These are phyloP conservation scores for Squalus acanthias DNA, from an alignment of 2,797 vertebrate species.

Conservation along the genomic window DNA sequence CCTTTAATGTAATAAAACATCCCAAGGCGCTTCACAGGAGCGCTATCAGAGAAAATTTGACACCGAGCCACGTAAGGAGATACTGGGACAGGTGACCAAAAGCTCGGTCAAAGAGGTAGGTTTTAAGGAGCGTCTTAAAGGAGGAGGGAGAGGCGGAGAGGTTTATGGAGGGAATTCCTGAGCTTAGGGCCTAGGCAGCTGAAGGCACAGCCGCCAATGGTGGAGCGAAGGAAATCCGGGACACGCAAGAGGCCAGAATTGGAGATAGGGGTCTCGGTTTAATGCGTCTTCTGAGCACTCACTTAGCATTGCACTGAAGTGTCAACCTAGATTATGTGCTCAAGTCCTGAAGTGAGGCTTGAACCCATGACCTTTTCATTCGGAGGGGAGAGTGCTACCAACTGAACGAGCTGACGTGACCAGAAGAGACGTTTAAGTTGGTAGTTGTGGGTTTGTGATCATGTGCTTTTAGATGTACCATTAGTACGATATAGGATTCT, in stretches of 20 bases:
- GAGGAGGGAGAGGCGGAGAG: not conserved
- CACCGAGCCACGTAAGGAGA: not conserved
- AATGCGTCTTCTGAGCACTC: not conserved
- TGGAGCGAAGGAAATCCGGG: not conserved
- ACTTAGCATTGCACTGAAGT: not conserved
- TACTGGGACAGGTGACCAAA: not conserved
- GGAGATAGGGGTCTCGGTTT: not conserved
- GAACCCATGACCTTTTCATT: too few relatives aligned
- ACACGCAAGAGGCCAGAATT: not conserved
- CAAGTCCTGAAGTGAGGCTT: not conserved
- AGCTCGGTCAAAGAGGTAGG: not conserved
- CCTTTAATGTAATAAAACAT: not conserved
- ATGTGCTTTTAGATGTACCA: not conserved
- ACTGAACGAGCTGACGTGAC: not conserved
- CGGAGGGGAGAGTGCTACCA: too few relatives aligned
- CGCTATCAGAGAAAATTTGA: not conserved
- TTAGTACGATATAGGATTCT: not conserved
- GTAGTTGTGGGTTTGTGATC: not conserved
- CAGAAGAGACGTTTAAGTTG: not conserved
- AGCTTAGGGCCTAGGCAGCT: not conserved
- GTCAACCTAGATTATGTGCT: not conserved
- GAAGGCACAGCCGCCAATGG: not conserved
- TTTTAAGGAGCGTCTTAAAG: not conserved
- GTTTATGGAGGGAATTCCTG: not conserved
- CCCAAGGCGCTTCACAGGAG: not conserved